Evolutionary conservation across 2,113 vertebrate genomes (phyloP).

Genomic region (Heterotilapia buettikoferi): DNA sequence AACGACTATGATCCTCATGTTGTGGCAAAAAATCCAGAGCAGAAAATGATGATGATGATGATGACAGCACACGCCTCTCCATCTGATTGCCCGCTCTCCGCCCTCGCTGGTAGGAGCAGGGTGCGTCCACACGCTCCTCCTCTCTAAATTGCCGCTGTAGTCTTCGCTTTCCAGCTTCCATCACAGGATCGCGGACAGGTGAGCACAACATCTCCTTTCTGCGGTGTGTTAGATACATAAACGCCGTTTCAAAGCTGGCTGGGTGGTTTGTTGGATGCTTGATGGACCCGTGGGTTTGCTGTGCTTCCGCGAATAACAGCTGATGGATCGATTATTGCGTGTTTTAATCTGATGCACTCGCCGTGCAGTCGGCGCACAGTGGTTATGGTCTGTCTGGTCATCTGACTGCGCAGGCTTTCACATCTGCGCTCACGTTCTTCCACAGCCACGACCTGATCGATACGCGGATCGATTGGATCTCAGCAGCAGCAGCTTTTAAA

Average conservation of each 20-base stretch:
- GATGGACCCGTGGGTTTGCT: neutral
- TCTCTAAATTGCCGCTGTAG: neutral
- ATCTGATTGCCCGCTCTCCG: neutral
- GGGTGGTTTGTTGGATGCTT: neutral
- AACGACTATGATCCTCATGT: neutral
- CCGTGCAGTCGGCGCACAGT: neutral
- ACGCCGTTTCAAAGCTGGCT: neutral
- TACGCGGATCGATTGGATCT: neutral
- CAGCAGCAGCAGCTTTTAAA: neutral
- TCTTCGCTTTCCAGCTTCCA: constrained; percentile 4
- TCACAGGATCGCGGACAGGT: constrained; percentile 48
- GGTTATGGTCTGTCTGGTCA: neutral
- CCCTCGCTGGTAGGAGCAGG: neutral
- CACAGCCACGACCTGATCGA: neutral
- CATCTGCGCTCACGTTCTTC: neutral
- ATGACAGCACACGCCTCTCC: neutral
- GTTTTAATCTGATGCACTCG: neutral
- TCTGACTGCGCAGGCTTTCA: neutral
- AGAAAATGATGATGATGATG: neutral
- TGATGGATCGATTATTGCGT: neutral
- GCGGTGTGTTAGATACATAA: neutral
- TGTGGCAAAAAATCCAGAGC: neutral
- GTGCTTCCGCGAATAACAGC: no score
- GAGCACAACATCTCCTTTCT: neutral
- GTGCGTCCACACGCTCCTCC: constrained; percentile 47